Evolutionary conservation across 2,797 vertebrate genomes (phyloP), one percentile per base, ranked within the genome.

Genomic region (Sebastes cheni): DNA sequence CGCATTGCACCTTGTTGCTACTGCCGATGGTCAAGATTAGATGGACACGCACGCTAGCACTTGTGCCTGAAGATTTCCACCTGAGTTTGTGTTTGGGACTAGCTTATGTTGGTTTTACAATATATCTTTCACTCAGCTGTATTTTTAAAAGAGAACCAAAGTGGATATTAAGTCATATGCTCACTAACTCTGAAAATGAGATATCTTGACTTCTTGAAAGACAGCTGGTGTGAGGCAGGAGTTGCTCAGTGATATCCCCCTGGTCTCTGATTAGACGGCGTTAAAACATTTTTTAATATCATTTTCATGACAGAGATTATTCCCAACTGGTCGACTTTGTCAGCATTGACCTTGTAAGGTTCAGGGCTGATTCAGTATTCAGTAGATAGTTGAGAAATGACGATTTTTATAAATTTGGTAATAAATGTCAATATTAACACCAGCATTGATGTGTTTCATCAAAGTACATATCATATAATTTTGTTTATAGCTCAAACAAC

Each of bases 281-380:
- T 12, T 36, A 14, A 14, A 30, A 32, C 12, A 7, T 1, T 13
- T 13, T 22, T 34, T 32, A 5, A 30, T 0, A 60, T 22, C 0
- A 1, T 8, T 62, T 34, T 36, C 0, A 22, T 22, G 10, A 62
- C 30, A 10, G 20, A 32, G 60, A 34, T 32, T 6, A n/a, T 0
- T 61, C 20, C 10, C 6, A 61, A 34, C 59, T 1, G 8, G 59
- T 18, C 0, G 7, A 60, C 58, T 60, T 0, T 20, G 18, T 60
- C 29, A 60, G 29, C 58, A 61, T 32, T 30, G 29, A 20, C 18
- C 7, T 29, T 58, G 13, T 0, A 18, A 29, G 25, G 27, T 29
- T 62, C 30, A 34, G 30, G 11, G 20, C 60, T 22, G 60, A 62
- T 34, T n/a, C 22, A 22, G 20, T n/a, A 52, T 50, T 50, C 50